A percentile compares a stretch with the other conserved stretches of the same genome.
Evolutionary conservation across 2,797 vertebrate species (phyloP).

Genomic region (Taeniopygia guttata): DNA sequence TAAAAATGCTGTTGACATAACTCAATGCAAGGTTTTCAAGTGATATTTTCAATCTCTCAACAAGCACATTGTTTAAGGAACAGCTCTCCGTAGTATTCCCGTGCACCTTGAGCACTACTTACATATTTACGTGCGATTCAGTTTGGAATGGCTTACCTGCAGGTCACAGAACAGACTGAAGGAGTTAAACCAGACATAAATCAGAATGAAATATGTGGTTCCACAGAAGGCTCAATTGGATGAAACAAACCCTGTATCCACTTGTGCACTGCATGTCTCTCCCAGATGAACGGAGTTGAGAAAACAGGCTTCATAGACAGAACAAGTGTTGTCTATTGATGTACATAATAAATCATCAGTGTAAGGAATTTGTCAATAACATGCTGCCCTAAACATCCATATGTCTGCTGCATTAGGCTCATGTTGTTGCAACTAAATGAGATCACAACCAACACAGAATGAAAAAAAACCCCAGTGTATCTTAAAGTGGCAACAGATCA

Average conservation of each 20-base stretch:
- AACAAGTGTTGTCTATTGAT: constrained; percentile 65
- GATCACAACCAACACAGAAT: constrained; percentile 35
- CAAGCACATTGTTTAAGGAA: not conserved
- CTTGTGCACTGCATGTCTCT: constrained; percentile 54
- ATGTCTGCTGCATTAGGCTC: constrained; percentile 40
- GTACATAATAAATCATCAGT: constrained; percentile 73
- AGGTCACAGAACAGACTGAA: constrained; percentile 16
- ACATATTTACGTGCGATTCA: not conserved
- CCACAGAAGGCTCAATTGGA: not conserved
- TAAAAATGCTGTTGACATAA: not conserved
- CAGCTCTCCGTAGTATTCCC: not conserved
- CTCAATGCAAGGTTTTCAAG: not conserved
- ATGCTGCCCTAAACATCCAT: constrained; percentile 59
- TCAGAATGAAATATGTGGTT: not conserved
- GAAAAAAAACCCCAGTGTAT: not conserved
- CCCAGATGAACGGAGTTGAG: constrained; percentile 62
- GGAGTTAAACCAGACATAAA: not conserved
- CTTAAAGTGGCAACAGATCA: constrained; percentile 39
- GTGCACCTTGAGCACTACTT: not conserved
- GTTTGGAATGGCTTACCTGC: not conserved
- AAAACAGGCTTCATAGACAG: constrained; percentile 64
- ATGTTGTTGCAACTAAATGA: constrained; percentile 65
- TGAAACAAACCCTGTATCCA: constrained; percentile 11
- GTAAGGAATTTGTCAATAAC: constrained; percentile 74
- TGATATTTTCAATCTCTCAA: not conserved